A percentile compares a stretch with the other conserved stretches of the same genome.
Conservation (phyloP, 2,797 vertebrate genomes). For the Diplodus sargus region DNA sequence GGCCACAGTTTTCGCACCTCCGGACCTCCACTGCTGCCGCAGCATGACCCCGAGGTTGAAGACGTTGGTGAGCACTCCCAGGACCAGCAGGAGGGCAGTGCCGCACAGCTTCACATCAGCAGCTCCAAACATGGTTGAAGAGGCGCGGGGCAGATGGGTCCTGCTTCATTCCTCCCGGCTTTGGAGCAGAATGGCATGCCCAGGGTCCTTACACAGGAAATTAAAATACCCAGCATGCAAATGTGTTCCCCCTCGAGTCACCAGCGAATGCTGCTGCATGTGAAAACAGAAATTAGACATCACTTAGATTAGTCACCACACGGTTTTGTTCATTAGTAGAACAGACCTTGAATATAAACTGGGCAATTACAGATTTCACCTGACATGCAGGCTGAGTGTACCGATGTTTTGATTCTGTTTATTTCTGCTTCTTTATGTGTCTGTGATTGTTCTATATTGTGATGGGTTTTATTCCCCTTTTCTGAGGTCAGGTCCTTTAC, state of each 20-base stretch:
- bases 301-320: neutral
- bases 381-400: neutral
- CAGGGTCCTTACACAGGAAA: neutral
- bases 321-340: neutral
- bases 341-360: conserved; percentile 2
- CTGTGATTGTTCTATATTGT: neutral
- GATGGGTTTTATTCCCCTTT: neutral
- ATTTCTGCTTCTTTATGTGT: neutral
- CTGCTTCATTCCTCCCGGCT: neutral
- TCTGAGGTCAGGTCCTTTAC: neutral
- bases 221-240: conserved; percentile 19
- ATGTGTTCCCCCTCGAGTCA: conserved; percentile 2
- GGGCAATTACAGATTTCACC: neutral
- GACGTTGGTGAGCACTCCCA: neutral
- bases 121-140: neutral
- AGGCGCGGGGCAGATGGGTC: conserved; percentile 13
- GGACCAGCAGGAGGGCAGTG: conserved; percentile 9
- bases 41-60: conserved; percentile 15
- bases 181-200: neutral
- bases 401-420: neutral
- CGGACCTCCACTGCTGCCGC: conserved; percentile 4
- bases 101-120: conserved; percentile 8
- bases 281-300: conserved; percentile 1
- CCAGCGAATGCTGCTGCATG: conserved; percentile 6
- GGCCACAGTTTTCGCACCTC: neutral